Base-by-base conservation (phyloP, 2,888 invertebrate genomes). In the Coecobrya sp. region DNA sequence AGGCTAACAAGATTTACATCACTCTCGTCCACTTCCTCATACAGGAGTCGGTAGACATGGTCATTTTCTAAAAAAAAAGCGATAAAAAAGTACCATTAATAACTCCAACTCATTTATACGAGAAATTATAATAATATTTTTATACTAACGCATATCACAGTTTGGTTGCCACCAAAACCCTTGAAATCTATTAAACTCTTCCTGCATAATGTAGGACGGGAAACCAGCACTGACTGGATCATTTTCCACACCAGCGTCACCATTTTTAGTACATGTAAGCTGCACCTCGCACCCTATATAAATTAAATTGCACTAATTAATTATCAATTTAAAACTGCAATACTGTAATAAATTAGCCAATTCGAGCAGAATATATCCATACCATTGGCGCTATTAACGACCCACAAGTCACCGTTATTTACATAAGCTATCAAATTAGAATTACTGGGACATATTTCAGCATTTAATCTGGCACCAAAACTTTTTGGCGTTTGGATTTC, bases 141-240 rank as follows among this genome's bases (percentile, higher is more conserved):
- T 13, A n/a, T 30, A 30, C 76, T 86, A 45, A 93, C 93, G 91
- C 79, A 89, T 89, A 93, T 93, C 93, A 92, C 93, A 97, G 94
- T 96, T 96, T 0, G 99, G 98, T 95, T 99, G 98, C 99, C 99
- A 99, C 99, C 99, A 99, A 96, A 98, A 99, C 0, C 99, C 99
- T 91, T 98, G 98, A 96, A 99, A 99, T 52, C 99, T 96, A 94
- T 98, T 98, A 96, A 99, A 99, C 96, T 99, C 99, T 96, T 99
- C 99, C 96, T 99, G 99, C 95, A 99, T 99, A 0, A 99, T 99
- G 96, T 99, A 99, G 0, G 99, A 99, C 0, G 99, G 99, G n/a
- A 98, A 97, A 0, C 99, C 99, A 0, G 99, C 98, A 95, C 98
- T 98, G 0, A 97, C 96, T 0, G 98, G 98, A 96, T 98, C 98